These are phyloP conservation scores for Carterocephalus palaemon DNA, from an alignment of 2,888 invertebrate genomes.

Conservation along the genomic window DNA sequence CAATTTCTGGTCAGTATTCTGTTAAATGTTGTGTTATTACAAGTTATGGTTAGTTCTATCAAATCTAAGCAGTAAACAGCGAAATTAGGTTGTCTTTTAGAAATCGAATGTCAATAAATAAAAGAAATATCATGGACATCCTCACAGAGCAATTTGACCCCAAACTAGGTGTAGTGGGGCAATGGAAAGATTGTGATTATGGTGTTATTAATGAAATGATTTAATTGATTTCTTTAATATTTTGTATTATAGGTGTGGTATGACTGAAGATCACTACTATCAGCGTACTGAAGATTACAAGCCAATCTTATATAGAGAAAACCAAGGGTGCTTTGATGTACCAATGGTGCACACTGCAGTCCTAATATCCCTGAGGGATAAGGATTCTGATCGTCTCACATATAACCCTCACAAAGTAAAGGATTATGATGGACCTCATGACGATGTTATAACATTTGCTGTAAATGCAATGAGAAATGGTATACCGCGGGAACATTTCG, in stretches of 20 bases:
- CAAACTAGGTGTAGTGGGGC: too few relatives aligned
- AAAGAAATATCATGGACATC: too few relatives aligned
- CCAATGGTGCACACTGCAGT: conserved; percentile 96
- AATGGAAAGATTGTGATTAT: too few relatives aligned
- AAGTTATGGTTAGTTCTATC: too few relatives aligned
- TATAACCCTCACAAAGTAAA: conserved; percentile 82
- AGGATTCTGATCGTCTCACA: conserved; percentile 81
- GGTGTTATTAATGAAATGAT: too few relatives aligned
- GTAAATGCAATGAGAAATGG: conserved; percentile 85
- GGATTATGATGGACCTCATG: conserved; percentile 86
- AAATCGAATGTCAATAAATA: too few relatives aligned
- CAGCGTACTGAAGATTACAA: conserved; percentile 90
- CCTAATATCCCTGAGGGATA: conserved; percentile 84
- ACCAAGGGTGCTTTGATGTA: conserved; percentile 87
- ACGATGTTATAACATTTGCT: conserved; percentile 97
- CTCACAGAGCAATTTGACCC: too few relatives aligned
- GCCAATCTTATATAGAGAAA: conserved; percentile 84
- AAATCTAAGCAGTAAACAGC: too few relatives aligned
- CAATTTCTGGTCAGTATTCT: conserved; percentile 90
- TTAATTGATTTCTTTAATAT: too few relatives aligned
- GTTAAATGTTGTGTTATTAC: too few relatives aligned
- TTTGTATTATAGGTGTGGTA: conserved; percentile 80
- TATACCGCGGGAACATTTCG: conserved; percentile 37
- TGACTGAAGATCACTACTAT: conserved; percentile 91
- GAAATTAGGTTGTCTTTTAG: too few relatives aligned